Base-by-base conservation (phyloP, 2,888 invertebrate species). In the Oegoconia quadripuncta region DNA sequence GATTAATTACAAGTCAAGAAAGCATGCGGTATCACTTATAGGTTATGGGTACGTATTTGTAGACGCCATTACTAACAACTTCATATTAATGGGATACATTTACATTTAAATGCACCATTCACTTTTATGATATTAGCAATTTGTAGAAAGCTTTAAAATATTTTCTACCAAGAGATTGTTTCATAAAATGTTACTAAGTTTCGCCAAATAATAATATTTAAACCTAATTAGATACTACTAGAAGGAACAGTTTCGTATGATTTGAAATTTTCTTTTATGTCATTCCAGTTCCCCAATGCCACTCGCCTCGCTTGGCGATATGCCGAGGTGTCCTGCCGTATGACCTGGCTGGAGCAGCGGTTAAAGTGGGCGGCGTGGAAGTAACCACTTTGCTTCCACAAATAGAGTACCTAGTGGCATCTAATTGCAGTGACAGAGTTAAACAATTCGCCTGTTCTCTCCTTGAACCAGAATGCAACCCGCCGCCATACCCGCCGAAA, bases 311-410 rank as follows among this genome's bases (percentile, higher is more conserved):
- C 3, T 60, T 89, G 32, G 59, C 74, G 6, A 57, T 90, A 34
- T 92, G 92, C 52, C 89, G 90, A n/a, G 91, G 91, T 1, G 88
- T 92, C 3, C 69, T 92, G n/a, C 91, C 91, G 0, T 92, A 92
- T 58, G 92, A 92, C 70, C 66, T 92, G 48, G 91, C 92, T 1
- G 89, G 89, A 7, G 59, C 79, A 3, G 75, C 89, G 1, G 71
- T 71, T 0, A 74, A 70, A 3, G 60, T 88, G n/a, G 70, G 64
- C 11, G 74, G 75, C 9, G 57, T 72, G 4, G 78, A 86, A 3
- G 59, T 86, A 5, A 74, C 79, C 4, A 59, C 75, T 1, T 66
- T 88, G 17, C 60, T 91, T 47, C 79, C 88, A 0, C 90, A 90
- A 54, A 90, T 91, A 48, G 88, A 91, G 57, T 88, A 88, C 50